Evolutionary conservation across 2,888 invertebrate species (phyloP).

Genomic region (Mythimna impura): DNA sequence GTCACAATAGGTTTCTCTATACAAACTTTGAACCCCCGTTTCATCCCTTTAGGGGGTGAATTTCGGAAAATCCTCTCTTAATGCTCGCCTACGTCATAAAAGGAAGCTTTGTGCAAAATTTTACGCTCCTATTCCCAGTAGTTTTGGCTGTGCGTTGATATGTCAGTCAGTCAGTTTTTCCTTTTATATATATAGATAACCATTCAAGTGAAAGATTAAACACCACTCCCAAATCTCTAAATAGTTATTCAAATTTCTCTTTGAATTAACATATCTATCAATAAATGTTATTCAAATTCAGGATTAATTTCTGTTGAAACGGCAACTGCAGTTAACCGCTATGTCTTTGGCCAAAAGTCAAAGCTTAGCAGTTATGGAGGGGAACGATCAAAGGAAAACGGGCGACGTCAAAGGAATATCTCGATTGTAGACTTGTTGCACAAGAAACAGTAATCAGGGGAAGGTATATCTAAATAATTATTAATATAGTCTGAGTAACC

Average conservation of each 20-base stretch:
- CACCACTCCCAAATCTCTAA: not conserved
- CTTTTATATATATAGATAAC: not conserved
- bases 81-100: too few species aligned
- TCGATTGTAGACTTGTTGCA: not conserved
- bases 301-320: not conserved
- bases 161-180: too few species aligned
- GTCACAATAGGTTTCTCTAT: too few species aligned
- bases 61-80: too few species aligned
- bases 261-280: not conserved
- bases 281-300: conserved; percentile 9
- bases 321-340: conserved; percentile 8
- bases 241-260: not conserved
- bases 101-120: too few species aligned
- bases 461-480: not conserved
- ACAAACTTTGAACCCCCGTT: too few species aligned
- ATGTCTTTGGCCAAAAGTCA: not conserved
- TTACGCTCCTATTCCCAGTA: too few species aligned
- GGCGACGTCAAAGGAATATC: conserved; percentile 16
- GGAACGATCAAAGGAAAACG: conserved; percentile 7
- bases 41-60: too few species aligned
- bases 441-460: not conserved
- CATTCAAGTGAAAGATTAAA: not conserved
- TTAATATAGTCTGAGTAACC: too few species aligned
- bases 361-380: conserved; percentile 10
- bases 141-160: too few species aligned